These are phyloP conservation scores for Onthophagus taurus DNA, from an alignment of 1,140 invertebrate genomes.

Conservation along the genomic window DNA sequence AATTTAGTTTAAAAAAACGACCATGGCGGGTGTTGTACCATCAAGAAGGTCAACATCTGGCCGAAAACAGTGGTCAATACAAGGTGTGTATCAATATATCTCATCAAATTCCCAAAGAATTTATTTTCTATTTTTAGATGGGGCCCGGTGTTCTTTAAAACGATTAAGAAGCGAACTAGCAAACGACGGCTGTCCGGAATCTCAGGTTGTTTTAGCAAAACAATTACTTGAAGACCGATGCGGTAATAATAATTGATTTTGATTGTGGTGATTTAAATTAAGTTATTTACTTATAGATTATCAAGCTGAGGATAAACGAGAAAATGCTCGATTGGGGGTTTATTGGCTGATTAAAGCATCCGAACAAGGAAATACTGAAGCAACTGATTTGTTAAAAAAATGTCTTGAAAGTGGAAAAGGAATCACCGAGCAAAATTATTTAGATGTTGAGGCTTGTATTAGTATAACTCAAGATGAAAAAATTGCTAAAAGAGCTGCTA, in stretches of 20 bases:
- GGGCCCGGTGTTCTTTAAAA: slow-evolving; percentile 53
- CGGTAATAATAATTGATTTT: slow-evolving; percentile 40
- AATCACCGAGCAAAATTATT: slow-evolving; percentile 69
- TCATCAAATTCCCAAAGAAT: neutral
- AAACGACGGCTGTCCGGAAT: slow-evolving; percentile 71
- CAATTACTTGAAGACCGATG: slow-evolving; percentile 59
- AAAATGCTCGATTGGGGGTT: slow-evolving; percentile 61
- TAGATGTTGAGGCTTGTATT: slow-evolving; percentile 73
- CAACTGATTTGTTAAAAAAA: slow-evolving; percentile 66
- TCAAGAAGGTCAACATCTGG: slow-evolving; percentile 32
- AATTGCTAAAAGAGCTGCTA: slow-evolving; percentile 70
- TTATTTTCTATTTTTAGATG: slow-evolving; percentile 45
- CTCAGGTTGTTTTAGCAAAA: slow-evolving; percentile 68
- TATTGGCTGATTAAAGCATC: slow-evolving; percentile 85
- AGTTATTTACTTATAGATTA: slow-evolving; percentile 36
- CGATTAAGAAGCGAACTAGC: slow-evolving; percentile 60
- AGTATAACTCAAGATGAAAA: slow-evolving; percentile 77
- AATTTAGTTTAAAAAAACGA: no score
- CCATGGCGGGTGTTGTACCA: slow-evolving; percentile 34
- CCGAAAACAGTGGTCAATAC: slow-evolving; percentile 36
- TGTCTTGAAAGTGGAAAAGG: slow-evolving; percentile 70
- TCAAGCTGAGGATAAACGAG: slow-evolving; percentile 46
- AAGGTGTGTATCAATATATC: slow-evolving; percentile 27
- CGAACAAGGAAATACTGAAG: slow-evolving; percentile 79
- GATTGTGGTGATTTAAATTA: slow-evolving; percentile 3